phyloP scores from a whole-genome alignment of 2,113 vertebrate species.

The Eurypyga helias region DNA sequence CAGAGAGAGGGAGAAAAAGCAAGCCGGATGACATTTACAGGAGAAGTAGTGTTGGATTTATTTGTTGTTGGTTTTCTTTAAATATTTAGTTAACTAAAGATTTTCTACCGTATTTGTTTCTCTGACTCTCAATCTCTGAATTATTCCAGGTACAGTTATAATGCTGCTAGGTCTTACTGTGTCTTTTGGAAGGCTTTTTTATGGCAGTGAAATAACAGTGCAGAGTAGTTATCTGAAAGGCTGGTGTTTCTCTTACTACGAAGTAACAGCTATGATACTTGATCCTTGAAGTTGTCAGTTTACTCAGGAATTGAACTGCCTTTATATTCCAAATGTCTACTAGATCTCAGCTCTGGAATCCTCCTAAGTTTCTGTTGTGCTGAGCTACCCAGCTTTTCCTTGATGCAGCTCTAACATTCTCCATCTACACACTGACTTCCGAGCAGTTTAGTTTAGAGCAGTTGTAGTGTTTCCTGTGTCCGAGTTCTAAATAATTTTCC shows the following conservation, averaged over 20 bases:
- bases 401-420: neutral
- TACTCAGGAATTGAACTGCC: neutral
- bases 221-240: neutral
- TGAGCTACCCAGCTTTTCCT: neutral
- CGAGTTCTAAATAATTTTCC: conserved; percentile 45
- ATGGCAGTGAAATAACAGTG: neutral
- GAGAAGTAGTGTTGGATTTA: neutral
- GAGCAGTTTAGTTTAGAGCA: conserved; percentile 1
- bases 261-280: neutral
- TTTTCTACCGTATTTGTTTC: neutral
- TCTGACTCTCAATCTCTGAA: neutral
- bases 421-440: neutral
- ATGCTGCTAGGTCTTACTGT: neutral
- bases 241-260: neutral
- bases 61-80: neutral
- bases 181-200: neutral
- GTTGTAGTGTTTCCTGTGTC: conserved; percentile 38
- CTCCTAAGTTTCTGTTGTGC: neutral
- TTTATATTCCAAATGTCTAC: neutral
- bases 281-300: neutral
- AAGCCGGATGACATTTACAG: neutral
- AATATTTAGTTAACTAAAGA: neutral
- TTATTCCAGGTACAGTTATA: neutral
- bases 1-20: neutral
- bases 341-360: neutral